phyloP scores from a whole-genome alignment of 2,888 invertebrate species.

The Smittia aterrima region DNA sequence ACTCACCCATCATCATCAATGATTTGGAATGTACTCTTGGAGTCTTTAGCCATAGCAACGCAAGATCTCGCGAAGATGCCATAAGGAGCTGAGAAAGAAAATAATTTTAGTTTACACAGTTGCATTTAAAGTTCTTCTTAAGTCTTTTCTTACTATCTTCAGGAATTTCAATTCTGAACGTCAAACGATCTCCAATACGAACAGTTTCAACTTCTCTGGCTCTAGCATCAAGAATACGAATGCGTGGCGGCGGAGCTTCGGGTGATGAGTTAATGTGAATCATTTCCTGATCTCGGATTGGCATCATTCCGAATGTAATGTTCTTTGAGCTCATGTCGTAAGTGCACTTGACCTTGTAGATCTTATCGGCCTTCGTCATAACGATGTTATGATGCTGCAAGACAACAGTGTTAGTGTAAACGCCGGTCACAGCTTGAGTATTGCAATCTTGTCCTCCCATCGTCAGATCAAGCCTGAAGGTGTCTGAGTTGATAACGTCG shows the following conservation, averaged over 20 bases:
- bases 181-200: conserved; percentile 89
- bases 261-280: conserved; percentile 94
- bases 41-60: conserved; percentile 95
- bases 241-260: conserved; percentile 90
- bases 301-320: conserved; percentile 96
- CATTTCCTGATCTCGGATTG: conserved; percentile 93
- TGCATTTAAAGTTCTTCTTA: background rate
- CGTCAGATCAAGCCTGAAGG: conserved; percentile 86
- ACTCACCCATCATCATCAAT: conserved; percentile 88
- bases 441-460: conserved; percentile 95
- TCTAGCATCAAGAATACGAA: conserved; percentile 83
- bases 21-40: conserved; percentile 93
- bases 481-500: conserved; percentile 87
- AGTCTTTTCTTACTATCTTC: conserved; percentile 79
- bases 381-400: conserved; percentile 93
- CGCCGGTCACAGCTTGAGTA: conserved; percentile 91
- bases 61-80: conserved; percentile 94
- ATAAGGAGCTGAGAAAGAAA: conserved; percentile 71
- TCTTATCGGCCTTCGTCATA: conserved; percentile 95
- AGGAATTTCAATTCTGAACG: conserved; percentile 93
- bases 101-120: conserved; percentile 28
- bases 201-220: conserved; percentile 90
- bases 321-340: conserved; percentile 96
- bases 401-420: conserved; percentile 91
- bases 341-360: conserved; percentile 94